Percentiles rank a stretch among this genome's conserved stretches.
Evolutionary conservation across 2,888 invertebrate genomes (phyloP).

Genomic region (Abrostola tripartita): DNA sequence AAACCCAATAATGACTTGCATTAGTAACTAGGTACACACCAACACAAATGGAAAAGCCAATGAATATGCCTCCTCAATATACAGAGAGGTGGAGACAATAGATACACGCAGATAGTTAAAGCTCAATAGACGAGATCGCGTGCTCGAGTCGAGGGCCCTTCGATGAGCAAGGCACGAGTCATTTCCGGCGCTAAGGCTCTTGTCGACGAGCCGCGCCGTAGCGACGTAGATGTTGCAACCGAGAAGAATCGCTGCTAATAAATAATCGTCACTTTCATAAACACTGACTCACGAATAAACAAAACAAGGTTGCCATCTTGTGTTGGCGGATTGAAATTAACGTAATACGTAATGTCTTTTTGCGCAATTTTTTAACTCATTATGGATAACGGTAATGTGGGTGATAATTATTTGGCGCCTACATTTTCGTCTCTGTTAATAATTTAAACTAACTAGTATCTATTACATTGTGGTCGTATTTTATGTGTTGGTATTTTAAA

Average conservation of each 20-base stretch:
- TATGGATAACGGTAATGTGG: slow-evolving; percentile 67
- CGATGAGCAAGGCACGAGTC: slow-evolving; percentile 77
- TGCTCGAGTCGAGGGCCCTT: slow-evolving; percentile 66
- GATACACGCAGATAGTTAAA: slow-evolving; percentile 44
- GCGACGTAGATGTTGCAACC: slow-evolving; percentile 68
- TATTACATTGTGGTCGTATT: slow-evolving; percentile 13
- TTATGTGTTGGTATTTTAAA: slow-evolving; percentile 5
- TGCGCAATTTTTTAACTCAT: slow-evolving; percentile 70
- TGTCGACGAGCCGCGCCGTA: slow-evolving; percentile 46
- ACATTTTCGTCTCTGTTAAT: slow-evolving; percentile 61
- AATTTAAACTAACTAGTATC: slow-evolving; percentile 37
- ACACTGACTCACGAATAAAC: slow-evolving; percentile 77
- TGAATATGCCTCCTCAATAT: slow-evolving; percentile 39
- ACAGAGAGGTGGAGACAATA: slow-evolving; percentile 47
- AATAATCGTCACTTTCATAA: slow-evolving; percentile 84
- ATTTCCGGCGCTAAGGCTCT: slow-evolving; percentile 79
- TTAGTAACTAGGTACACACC: slow-evolving; percentile 15
- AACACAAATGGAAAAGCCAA: slow-evolving; percentile 42
- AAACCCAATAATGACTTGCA: not conserved
- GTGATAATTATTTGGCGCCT: slow-evolving; percentile 73
- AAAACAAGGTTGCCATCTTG: slow-evolving; percentile 65
- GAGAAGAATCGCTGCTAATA: slow-evolving; percentile 83
- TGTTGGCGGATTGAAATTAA: slow-evolving; percentile 72
- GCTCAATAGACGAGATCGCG: slow-evolving; percentile 64
- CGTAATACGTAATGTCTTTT: slow-evolving; percentile 56